Evolutionary conservation across 2,888 invertebrate genomes (phyloP), one percentile per base, ranked within the genome.

Genomic region (Stenoptilia bipunctidactyla): DNA sequence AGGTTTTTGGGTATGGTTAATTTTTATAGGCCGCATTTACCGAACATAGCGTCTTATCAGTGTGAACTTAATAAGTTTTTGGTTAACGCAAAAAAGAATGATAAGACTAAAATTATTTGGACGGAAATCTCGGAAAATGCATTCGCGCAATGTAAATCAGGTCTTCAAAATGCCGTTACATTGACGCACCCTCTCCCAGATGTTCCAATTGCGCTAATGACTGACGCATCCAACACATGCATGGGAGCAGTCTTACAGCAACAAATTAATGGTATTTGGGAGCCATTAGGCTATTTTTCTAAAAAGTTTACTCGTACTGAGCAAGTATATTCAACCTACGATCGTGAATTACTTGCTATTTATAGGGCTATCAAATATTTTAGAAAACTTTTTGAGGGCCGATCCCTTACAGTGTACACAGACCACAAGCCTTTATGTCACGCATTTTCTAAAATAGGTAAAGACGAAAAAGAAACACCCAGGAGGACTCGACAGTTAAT

Each of bases 21-120:
- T 15, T 50, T 46, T 41, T 51, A 51, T 20, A 27, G 63, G 0
- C 38, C 56, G 2, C 63, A 52, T 39, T 45, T 67, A 1, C 57
- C 52, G 5, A 34, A 56, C 1, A 56, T 62, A 3, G 63, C 67
- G 0, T 10, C 36, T 15, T 12, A 34, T 9, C 43, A 43, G 9
- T 1, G 6, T n/a, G 12, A 33, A 15, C 15, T 43, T 14, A 47
- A 47, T 36, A 30, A 40, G 13, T 45, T 41, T 36, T 34, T 47
- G 13, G 20, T 25, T 10, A 42, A 44, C n/a, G 15, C 42, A 0
- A 47, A 42, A 35, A 47, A 46, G 27, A 42, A 39, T 5, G 49
- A 48, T 30, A 45, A 49, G 13, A 50, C 47, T 1, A 12, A 12
- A 34, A 45, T 52, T 1, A 9, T 6, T 2, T 53, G 53, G 53